Evolutionary conservation across 2,888 invertebrate genomes (phyloP).

Genomic region (Melanargia galathea): DNA sequence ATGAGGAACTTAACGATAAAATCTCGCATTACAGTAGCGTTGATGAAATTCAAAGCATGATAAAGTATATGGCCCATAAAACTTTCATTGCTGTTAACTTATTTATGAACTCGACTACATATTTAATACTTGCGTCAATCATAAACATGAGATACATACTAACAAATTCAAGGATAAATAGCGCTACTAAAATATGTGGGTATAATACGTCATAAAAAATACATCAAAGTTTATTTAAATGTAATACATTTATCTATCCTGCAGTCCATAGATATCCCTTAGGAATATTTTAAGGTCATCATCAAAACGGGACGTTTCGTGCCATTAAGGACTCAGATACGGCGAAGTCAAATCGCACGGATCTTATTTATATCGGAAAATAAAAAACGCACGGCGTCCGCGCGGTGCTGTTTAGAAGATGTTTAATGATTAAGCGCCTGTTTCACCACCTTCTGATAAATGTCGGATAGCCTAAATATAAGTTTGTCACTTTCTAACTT

Average conservation of each 20-base stretch:
- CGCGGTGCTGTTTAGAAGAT: too few relatives aligned
- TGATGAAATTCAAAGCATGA: conserved; percentile 79
- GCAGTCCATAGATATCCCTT: background rate
- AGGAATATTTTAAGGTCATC: too few relatives aligned
- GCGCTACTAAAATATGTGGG: conserved; percentile 16
- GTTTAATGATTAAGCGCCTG: too few relatives aligned
- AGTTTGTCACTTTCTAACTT: too few relatives aligned
- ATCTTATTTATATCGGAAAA: too few relatives aligned
- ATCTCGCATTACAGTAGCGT: conserved; percentile 62
- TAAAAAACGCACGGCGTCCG: too few relatives aligned
- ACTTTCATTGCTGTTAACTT: conserved; percentile 78
- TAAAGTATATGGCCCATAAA: conserved; percentile 77
- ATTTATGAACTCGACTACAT: conserved; percentile 75
- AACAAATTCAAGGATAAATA: conserved; percentile 24
- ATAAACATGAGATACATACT: conserved; percentile 42
- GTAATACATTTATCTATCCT: background rate
- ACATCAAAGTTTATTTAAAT: conserved; percentile 17
- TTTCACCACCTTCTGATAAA: too few relatives aligned
- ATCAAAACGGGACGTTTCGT: too few relatives aligned
- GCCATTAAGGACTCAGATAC: too few relatives aligned
- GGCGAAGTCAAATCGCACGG: too few relatives aligned
- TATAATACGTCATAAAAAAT: conserved; percentile 14
- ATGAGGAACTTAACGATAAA: conserved; percentile 53
- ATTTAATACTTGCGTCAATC: conserved; percentile 65
- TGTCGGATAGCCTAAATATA: too few relatives aligned